Evolutionary conservation across 2,797 vertebrate genomes (phyloP), one percentile per base, ranked within the genome.

Genomic region (Podargus strigoides): DNA sequence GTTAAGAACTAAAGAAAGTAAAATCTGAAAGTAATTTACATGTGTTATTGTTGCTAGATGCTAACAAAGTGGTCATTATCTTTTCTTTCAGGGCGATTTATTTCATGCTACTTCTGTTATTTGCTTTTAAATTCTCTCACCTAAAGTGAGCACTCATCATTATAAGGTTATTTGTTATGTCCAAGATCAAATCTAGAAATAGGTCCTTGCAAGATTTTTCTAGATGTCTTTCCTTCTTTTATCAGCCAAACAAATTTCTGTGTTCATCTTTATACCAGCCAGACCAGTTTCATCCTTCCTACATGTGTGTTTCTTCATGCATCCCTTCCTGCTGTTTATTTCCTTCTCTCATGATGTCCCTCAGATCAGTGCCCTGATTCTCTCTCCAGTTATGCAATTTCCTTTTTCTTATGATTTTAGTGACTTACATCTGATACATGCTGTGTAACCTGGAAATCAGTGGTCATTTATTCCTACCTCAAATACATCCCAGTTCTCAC

Each of bases 91-190:
- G 34, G 85, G 62, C 63, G 88, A 83, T 97, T 93, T 81, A 26
- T 93, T 96, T 95, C 74, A 91, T 94, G 56, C 16, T 87, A 49
- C 75, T 93, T 96, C 82, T 87, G n/a, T 53, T 92, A 49, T 70
- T 94, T 86, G 36, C 44, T 93, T 97, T 90, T 80, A 39, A 96
- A 89, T 30, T 41, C 37, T 89, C 80, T 93, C n/a, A 37, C 60
- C 36, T 68, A 22, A 84, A 74, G 81, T 80, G 27, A 56, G 5
- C 42, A 11, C 4, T 49, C 20, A 39, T 46, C 23, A 24, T 14
- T 60, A 3, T 18, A 56, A 52, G 26, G 23, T 17, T 90, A 46
- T 80, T 68, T 78, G 15, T 14, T 62, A 3, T 59, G 41, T 17
- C 28, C 21, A 47, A 72, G 22, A 9, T 75, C 49, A 84, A 67